phyloP scores from a whole-genome alignment of 2,113 vertebrate genomes.

The Rhea americana region DNA sequence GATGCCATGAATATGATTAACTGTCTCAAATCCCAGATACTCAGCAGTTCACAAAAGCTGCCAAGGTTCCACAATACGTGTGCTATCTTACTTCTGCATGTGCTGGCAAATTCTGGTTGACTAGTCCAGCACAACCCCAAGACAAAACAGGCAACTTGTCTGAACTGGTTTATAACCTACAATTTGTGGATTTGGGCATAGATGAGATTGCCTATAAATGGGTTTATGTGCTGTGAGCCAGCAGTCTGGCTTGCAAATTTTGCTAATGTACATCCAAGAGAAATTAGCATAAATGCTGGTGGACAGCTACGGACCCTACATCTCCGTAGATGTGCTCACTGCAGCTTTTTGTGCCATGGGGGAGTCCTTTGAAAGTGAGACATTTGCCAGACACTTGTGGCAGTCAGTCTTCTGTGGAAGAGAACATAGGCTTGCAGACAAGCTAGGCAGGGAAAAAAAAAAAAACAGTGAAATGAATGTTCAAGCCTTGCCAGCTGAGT shows the following conservation, averaged over 20 bases:
- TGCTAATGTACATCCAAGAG: background rate
- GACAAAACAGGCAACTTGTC: background rate
- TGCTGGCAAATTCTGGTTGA: background rate
- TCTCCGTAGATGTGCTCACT: background rate
- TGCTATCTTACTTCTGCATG: background rate
- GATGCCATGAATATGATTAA: background rate
- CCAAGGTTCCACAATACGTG: background rate
- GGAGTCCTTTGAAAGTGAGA: background rate
- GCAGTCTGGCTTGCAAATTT: background rate
- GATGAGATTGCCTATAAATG: background rate
- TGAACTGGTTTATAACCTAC: conserved; percentile 12
- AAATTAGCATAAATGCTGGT: background rate
- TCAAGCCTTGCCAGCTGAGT: background rate
- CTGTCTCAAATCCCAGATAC: background rate
- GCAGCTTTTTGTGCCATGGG: background rate
- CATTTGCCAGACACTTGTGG: background rate
- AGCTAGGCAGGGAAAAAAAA: background rate
- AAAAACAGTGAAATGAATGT: background rate
- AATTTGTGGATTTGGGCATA: background rate
- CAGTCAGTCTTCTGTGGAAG: background rate
- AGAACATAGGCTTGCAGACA: background rate
- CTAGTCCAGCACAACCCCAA: background rate
- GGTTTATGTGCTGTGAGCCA: background rate
- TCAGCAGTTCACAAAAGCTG: background rate
- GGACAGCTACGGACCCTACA: background rate